Conservation (phyloP, 1,140 invertebrate genomes). For the Asobara japonica region DNA sequence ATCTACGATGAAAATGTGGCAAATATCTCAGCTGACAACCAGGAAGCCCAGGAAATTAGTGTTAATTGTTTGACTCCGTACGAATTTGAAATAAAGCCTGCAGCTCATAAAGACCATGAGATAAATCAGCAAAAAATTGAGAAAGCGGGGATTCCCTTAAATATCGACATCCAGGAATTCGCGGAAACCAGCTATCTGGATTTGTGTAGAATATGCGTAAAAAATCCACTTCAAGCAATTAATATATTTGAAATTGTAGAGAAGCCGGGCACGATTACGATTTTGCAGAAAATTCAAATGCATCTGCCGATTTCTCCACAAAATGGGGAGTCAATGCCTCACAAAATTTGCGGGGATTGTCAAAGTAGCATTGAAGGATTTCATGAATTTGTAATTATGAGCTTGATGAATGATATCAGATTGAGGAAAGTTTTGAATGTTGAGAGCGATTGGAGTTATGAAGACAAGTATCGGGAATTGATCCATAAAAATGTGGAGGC, state of each 20-base stretch:
- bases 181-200: conserved; percentile 21
- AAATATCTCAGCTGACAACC: too few species aligned
- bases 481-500: too few species aligned
- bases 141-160: too few species aligned
- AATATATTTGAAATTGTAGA: conserved; percentile 47
- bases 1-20: too few species aligned
- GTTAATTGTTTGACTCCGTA: too few species aligned
- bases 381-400: conserved; percentile 46
- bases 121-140: conserved; percentile 18
- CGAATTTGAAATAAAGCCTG: conserved; percentile 13
- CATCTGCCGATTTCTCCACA: conserved; percentile 48
- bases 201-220: conserved; percentile 36
- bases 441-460: conserved; percentile 41
- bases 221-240: conserved; percentile 37
- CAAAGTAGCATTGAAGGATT: conserved; percentile 49
- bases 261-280: conserved; percentile 38
- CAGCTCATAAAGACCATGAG: conserved; percentile 5
- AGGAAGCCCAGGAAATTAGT: too few species aligned
- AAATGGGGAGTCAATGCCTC: conserved; percentile 44
- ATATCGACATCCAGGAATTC: conserved; percentile 22
- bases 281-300: conserved; percentile 50
- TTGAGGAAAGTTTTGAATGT: conserved; percentile 49
- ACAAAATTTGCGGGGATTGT: conserved; percentile 51
- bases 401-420: conserved; percentile 50
- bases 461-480: conserved; percentile 43